These are phyloP conservation scores for Arenicola marina DNA, from an alignment of 2,888 invertebrate species.

Conservation along the genomic window DNA sequence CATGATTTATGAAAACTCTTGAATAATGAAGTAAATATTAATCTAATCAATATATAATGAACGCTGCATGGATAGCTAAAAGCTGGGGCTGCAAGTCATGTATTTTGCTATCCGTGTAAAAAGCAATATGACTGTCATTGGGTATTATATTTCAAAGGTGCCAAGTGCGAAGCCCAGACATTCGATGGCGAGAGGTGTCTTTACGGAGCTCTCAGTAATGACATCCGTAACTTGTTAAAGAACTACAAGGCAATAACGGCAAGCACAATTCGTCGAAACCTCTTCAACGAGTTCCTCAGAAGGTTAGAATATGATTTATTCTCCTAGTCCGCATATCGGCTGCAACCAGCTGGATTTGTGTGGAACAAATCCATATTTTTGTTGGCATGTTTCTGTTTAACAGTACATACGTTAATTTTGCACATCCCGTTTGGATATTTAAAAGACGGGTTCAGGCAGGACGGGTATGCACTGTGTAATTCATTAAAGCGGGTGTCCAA, in stretches of 20 bases:
- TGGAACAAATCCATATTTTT: no score
- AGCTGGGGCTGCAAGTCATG: neutral
- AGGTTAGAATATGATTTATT: slow-evolving; percentile 37
- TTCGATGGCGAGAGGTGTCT: slow-evolving; percentile 67
- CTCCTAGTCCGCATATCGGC: neutral
- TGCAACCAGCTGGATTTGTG: no score
- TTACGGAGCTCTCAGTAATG: slow-evolving; percentile 64
- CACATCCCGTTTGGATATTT: neutral
- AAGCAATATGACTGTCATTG: neutral
- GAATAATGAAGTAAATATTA: neutral
- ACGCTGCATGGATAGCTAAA: neutral
- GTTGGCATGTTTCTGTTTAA: no score
- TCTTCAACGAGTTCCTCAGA: slow-evolving; percentile 64
- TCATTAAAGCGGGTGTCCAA: no score
- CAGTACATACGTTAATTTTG: no score
- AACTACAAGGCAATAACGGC: slow-evolving; percentile 62
- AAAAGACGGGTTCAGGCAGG: neutral
- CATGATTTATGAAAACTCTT: neutral
- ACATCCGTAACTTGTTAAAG: slow-evolving; percentile 61
- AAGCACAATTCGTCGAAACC: slow-evolving; percentile 61
- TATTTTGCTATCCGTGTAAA: no score
- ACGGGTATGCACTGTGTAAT: no score
- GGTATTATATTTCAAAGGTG: slow-evolving; percentile 50
- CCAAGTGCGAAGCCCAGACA: slow-evolving; percentile 65
- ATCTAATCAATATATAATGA: neutral